Evolutionary conservation across 2,888 invertebrate species (phyloP), one percentile per base, ranked within the genome.

Genomic region (Lamellibrachia columna): DNA sequence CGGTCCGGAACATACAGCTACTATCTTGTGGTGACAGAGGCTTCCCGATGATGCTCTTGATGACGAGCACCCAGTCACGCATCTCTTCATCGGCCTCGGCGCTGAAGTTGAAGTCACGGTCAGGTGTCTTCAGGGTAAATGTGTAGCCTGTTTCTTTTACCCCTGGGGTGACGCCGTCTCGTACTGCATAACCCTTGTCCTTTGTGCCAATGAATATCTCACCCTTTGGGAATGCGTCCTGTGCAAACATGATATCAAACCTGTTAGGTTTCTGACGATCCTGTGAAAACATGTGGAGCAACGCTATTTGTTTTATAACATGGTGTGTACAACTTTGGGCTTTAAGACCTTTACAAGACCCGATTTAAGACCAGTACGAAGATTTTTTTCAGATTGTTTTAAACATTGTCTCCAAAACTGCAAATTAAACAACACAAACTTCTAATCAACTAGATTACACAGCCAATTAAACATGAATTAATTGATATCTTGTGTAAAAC

Each of bases 191-290:
- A 7, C 98, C 98, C 95, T 98, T 98, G 94, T 98, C 97, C 95
- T 97, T 97, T 95, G 98, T 97, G 96, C 98, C 98, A 94, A 98
- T 97, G 96, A 98, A 98, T 94, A 98, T 98, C 97, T 98, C 98
- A 92, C 98, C 98, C 97, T 98, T 98, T 0, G 98, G 98, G 97
- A 98, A 98, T 3, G 98, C 98, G 95, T 98, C 98, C 97, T 97
- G 95, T 52, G 91, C 22, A 22, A 60, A 60, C 11, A 40, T 40
- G 40, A 58, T 11, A 15, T 58, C 15, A 58, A 58, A 58, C 58
- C 40, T 40, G 40, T 40, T 40, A 40, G 40, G 40, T 40, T 40
- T 40, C 40, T 40, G 40, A 40, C 40, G 40, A 40, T 40, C 40
- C 40, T 40, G 40, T 40, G 40, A 40, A 40, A 40, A 40, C 40